phyloP scores from a whole-genome alignment of 92 coral and sea anemone species.

The Muricea muricata region DNA sequence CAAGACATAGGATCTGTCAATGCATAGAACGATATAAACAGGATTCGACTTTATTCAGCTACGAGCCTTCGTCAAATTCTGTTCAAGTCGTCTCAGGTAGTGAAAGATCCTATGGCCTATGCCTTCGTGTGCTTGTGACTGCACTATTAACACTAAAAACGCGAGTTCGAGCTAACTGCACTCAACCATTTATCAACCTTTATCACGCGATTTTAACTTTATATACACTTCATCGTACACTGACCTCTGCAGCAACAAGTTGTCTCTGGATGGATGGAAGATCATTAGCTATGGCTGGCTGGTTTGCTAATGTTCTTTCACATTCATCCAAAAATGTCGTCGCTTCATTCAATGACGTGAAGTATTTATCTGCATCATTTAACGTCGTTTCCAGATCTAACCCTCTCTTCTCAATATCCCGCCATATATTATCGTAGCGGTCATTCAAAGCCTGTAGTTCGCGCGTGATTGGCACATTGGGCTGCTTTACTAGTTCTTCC shows the following conservation, averaged over 20 bases:
- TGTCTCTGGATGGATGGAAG: slow-evolving; percentile 77
- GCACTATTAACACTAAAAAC: too few relatives aligned
- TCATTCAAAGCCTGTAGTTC: slow-evolving; percentile 82
- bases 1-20: too few relatives aligned
- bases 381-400: slow-evolving; percentile 89
- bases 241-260: slow-evolving; percentile 37
- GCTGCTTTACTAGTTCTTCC: slow-evolving; percentile 61
- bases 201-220: background rate
- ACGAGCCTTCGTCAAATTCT: too few relatives aligned
- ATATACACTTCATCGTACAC: background rate
- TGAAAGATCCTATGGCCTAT: too few relatives aligned
- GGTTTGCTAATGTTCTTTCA: slow-evolving; percentile 79
- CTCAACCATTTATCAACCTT: background rate
- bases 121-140: too few relatives aligned
- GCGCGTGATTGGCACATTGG: slow-evolving; percentile 80
- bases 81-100: too few relatives aligned
- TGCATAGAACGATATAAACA: too few relatives aligned
- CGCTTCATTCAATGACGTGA: slow-evolving; percentile 80
- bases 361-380: slow-evolving; percentile 87
- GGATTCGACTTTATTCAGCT: too few relatives aligned
- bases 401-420: slow-evolving; percentile 83
- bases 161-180: too few relatives aligned
- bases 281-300: slow-evolving; percentile 86
- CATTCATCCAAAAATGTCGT: slow-evolving; percentile 75
- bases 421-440: slow-evolving; percentile 97